Base-by-base conservation (phyloP, 2,888 invertebrate species). In the Lasioglossum vierecki region DNA sequence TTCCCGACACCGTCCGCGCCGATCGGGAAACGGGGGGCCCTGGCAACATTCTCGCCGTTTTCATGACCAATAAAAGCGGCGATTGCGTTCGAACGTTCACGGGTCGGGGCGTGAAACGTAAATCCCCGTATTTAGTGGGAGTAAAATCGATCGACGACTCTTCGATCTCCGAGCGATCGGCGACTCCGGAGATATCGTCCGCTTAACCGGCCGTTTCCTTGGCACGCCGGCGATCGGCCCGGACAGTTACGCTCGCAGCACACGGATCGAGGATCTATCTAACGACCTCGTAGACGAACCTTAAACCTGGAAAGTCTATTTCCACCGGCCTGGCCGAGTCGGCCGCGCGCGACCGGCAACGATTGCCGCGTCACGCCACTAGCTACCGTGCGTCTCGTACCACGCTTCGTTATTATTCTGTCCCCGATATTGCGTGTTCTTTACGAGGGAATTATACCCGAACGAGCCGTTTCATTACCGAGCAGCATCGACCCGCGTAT, bases 41-140 rank as follows among this genome's bases (percentile, higher is more conserved):
- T 13, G 66, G 46, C 44, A 76, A 82, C 76, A 75, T 79, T 80
- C 84, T 72, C 57, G 68, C n/a, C 82, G 30, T 80, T 76, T 83
- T 85, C 79, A 82, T 53, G 80, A 85, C 63, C 86, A 66, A 88
- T 89, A 89, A 88, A 89, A 74, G 46, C 77, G 60, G 4, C 53
- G 71, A 57, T 71, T 49, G 66, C 73, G 72, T 44, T 71, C 39
- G 60, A 74, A 63, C 13, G 79, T 30, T 44, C 44, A 44, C 74
- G 22, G 18, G 68, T 44, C 22, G 22, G 22, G 53, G 53, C n/a
- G 53, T 81, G 46, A 82, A 60, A 77, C 80, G 78, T 88, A 90
- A 91, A 91, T 83, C 84, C 76, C 80, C 60, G 82, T 85, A 88
- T 90, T 89, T 90, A 88, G 86, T 79, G 84, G 79, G 79, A 88